Percentiles rank a stretch among this genome's conserved stretches.
phyloP scores from a whole-genome alignment of 1,140 invertebrate genomes.

The Oryzaephilus surinamensis region DNA sequence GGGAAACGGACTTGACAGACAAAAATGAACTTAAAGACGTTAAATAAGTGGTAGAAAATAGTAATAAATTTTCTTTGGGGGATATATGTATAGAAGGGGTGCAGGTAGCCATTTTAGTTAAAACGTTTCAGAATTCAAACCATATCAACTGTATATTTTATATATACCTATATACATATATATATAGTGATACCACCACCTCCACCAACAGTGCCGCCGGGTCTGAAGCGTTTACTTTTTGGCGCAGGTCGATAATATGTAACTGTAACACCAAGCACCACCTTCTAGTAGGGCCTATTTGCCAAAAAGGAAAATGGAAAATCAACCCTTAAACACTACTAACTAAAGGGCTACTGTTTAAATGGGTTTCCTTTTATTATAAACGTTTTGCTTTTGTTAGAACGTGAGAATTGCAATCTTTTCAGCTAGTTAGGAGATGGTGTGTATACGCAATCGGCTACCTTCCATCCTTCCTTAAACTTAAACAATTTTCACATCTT shows the following conservation, averaged over 20 bases:
- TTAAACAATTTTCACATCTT: no score
- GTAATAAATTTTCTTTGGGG: constrained; percentile 10
- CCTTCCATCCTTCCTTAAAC: no score
- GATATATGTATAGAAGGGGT: no score
- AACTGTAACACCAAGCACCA: constrained; percentile 21
- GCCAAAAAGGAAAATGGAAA: constrained; percentile 22
- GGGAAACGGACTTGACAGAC: constrained; percentile 5
- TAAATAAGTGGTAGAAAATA: constrained; percentile 9
- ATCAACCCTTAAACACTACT: constrained; percentile 17
- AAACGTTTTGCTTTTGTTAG: no score
- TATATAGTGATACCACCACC: no score
- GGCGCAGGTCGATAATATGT: constrained; percentile 24
- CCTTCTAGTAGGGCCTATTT: constrained; percentile 19
- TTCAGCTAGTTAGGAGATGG: no score
- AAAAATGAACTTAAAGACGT: constrained; percentile 8
- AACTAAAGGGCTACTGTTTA: no score
- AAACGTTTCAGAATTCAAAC: constrained; percentile 16
- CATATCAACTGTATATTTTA: constrained; percentile 8
- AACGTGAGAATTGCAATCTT: no score
- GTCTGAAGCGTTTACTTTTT: constrained; percentile 16
- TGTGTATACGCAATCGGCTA: no score
- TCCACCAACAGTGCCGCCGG: no score
- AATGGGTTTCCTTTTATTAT: no score
- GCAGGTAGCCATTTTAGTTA: constrained; percentile 23
- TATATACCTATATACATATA: no score